Evolutionary conservation across 2,888 invertebrate species (phyloP).

Genomic region (Ceramica pisi): DNA sequence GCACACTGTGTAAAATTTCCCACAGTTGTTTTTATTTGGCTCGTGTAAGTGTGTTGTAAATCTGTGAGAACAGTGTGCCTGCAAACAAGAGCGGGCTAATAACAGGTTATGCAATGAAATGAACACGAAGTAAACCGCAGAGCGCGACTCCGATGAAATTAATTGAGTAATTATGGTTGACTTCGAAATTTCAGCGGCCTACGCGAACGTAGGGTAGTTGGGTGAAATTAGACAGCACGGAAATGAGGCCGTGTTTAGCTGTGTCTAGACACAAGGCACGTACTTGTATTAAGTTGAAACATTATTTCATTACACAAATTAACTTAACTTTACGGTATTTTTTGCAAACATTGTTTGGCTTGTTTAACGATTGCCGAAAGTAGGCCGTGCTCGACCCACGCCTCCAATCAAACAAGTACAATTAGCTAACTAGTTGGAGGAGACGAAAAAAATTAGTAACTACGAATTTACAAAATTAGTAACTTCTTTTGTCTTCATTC

Average conservation of each 20-base stretch:
- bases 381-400: slow-evolving; percentile 26
- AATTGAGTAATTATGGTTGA: slow-evolving; percentile 80
- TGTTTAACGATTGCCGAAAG: slow-evolving; percentile 32
- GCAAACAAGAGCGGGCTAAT: slow-evolving; percentile 82
- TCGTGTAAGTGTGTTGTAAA: slow-evolving; percentile 75
- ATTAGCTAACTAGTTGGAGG: slow-evolving; percentile 14
- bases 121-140: slow-evolving; percentile 75
- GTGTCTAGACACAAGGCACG: slow-evolving; percentile 43
- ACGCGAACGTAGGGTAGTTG: slow-evolving; percentile 55
- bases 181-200: slow-evolving; percentile 72
- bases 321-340: slow-evolving; percentile 27
- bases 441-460: slow-evolving; percentile 5
- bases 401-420: slow-evolving; percentile 35
- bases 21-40: slow-evolving; percentile 81
- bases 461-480: slow-evolving; percentile 10
- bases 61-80: slow-evolving; percentile 79
- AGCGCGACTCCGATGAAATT: slow-evolving; percentile 73
- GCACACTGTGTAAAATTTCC: slow-evolving; percentile 74
- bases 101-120: slow-evolving; percentile 82
- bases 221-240: slow-evolving; percentile 67
- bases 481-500: slow-evolving; percentile 20
- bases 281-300: slow-evolving; percentile 47
- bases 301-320: slow-evolving; percentile 31
- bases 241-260: slow-evolving; percentile 66
- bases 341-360: slow-evolving; percentile 28